A percentile compares a stretch with the other conserved stretches of the same genome.
Evolutionary conservation across 2,797 vertebrate genomes (phyloP).

Genomic region (Anas bahamensis): DNA sequence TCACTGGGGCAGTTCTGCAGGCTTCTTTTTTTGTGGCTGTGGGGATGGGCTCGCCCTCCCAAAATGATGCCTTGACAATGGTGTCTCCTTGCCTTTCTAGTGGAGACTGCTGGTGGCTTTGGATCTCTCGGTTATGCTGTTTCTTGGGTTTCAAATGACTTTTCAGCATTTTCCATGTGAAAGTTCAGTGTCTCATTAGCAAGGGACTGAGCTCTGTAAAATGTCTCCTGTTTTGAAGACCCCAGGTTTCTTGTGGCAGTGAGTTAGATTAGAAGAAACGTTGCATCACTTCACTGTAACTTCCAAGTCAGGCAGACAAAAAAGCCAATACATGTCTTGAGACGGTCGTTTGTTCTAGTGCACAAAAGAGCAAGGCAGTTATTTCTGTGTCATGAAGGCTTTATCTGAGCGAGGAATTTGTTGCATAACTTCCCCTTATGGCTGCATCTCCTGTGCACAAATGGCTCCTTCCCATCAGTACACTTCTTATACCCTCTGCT

Average conservation of each 20-base stretch:
- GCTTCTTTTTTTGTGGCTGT: neutral
- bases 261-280: neutral
- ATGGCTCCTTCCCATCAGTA: neutral
- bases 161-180: neutral
- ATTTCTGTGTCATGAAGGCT: neutral
- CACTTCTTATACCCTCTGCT: fast-evolving
- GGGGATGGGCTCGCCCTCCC: neutral
- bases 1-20: neutral
- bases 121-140: neutral
- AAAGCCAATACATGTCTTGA: neutral
- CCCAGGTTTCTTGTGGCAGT: neutral
- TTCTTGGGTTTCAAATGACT: neutral
- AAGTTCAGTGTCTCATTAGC: neutral
- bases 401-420: neutral
- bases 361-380: neutral
- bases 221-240: neutral
- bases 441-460: neutral
- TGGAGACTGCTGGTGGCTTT: neutral
- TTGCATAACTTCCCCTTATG: neutral
- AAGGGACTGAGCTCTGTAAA: neutral
- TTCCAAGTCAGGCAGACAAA: neutral
- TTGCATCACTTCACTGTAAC: neutral
- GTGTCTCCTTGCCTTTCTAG: neutral
- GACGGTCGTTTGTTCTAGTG: constrained; percentile 4
- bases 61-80: neutral